Base-by-base conservation (phyloP, 1,140 invertebrate genomes). In the Coelopa frigida region DNA sequence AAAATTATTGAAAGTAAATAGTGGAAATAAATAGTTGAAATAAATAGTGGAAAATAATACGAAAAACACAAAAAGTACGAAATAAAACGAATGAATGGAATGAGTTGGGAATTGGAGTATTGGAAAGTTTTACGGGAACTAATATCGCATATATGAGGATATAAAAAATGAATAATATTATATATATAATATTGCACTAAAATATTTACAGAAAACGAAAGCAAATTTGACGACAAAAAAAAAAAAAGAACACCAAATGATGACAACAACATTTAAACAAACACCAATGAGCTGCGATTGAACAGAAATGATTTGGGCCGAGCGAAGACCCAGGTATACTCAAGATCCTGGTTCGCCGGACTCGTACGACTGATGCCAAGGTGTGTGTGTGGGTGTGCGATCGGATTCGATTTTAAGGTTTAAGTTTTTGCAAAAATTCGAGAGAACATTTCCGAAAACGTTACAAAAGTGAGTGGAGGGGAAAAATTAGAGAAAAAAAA, bases 271-370 rank as follows among this genome's bases (percentile, higher is more conserved):
- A 48, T 44, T 66, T 50, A 67, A 52, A 66, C 56, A 36, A 52
- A 62, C 51, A 66, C 55, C 26, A 62, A 55, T 39, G 63, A 63
- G 49, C 63, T 66, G 48, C 63, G 62, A 58, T 59, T 66, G 35
- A 61, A 55, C 51, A 66, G 43, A 21, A 66, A 53, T 46, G 63
- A 67, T 59, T 66, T 66, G 46, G 63, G 63, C 50, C 63, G 57
- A 44, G 58, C 60, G 54, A 63, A 67, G 43, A 66, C 60, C 63
- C 63, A 67, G 55, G 59, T 59, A 59, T 67, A 67, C 43, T 67
- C 63, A 38, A 59, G 57, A 53, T 66, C 62, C 41, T 12, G 27
- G 22, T 49, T 43, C 29, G 11, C 14, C 15, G 36, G 31, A 17
- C n/a, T n/a, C n/a, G n/a, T n/a, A n/a, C n/a, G n/a, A n/a, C n/a